A percentile compares a stretch with the other conserved stretches of the same genome.
Evolutionary conservation across 2,888 invertebrate species (phyloP).

Genomic region (Drosophila buzzatii): DNA sequence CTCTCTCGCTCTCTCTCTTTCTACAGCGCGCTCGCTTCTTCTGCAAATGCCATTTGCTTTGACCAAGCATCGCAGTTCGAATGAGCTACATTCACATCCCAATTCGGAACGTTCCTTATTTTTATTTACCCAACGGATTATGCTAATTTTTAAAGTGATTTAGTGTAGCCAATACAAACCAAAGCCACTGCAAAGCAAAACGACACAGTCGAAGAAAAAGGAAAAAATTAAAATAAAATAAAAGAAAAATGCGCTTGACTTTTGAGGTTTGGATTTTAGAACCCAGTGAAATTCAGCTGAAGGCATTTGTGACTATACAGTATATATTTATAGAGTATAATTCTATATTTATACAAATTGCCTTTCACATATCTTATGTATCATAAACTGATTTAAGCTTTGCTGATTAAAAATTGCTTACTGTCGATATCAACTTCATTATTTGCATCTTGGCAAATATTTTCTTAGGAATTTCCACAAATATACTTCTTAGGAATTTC

Average conservation of each 20-base stretch:
- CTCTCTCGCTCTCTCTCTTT: background rate
- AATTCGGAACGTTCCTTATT: slow-evolving; percentile 69
- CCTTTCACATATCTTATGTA: too few species aligned
- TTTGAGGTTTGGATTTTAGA: slow-evolving; percentile 24
- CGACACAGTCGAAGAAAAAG: slow-evolving; percentile 24
- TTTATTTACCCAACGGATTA: slow-evolving; percentile 80
- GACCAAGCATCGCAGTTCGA: slow-evolving; percentile 42
- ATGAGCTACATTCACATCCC: slow-evolving; percentile 45
- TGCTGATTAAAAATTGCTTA: too few species aligned
- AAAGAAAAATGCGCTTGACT: slow-evolving; percentile 31
- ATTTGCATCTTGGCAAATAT: too few species aligned
- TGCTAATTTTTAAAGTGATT: slow-evolving; percentile 81
- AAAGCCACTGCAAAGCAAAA: slow-evolving; percentile 29
- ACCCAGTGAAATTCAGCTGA: background rate
- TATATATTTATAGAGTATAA: too few species aligned
- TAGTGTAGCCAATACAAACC: slow-evolving; percentile 71
- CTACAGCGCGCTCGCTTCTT: slow-evolving; percentile 44
- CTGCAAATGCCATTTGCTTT: slow-evolving; percentile 42
- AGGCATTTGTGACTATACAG: background rate
- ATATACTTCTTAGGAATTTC: too few species aligned
- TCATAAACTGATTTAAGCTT: too few species aligned
- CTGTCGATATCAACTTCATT: too few species aligned
- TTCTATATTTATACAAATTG: too few species aligned
- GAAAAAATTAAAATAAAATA: slow-evolving; percentile 1
- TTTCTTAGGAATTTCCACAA: too few species aligned